A percentile compares a stretch with the other conserved stretches of the same genome.
Conservation (phyloP, 2,797 vertebrate species). For the Bradypodion ventrale region DNA sequence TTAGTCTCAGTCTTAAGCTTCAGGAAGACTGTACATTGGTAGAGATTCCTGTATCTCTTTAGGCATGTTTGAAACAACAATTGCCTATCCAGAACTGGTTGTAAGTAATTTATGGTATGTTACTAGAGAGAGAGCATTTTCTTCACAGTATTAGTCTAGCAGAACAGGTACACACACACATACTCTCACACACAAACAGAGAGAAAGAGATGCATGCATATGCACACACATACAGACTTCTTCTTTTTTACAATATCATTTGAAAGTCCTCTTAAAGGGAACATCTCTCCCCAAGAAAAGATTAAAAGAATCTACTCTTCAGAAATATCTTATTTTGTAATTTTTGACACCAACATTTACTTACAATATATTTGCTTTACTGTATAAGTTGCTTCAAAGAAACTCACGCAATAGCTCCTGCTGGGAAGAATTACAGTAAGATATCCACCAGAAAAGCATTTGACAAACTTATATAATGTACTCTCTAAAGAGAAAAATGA, state of each 20-base stretch:
- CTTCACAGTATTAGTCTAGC: neutral
- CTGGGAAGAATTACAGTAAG: neutral
- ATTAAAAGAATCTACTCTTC: neutral
- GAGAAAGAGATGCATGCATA: no score
- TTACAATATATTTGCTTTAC: constrained; percentile 6
- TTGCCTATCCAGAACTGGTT: neutral
- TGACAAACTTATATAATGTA: constrained; percentile 17
- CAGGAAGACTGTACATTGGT: no score
- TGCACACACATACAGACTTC: neutral
- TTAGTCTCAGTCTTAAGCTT: no score
- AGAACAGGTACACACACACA: neutral
- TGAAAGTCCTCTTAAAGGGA: constrained; percentile 4
- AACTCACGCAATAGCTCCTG: neutral
- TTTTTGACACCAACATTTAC: neutral
- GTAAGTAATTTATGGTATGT: neutral
- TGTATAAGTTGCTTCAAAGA: constrained; percentile 16
- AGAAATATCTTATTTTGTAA: constrained; percentile 17
- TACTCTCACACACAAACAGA: neutral
- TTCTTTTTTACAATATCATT: neutral
- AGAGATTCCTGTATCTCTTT: no score
- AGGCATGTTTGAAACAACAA: no score
- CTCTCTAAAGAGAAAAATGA: constrained; percentile 23
- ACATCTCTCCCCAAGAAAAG: constrained; percentile 5
- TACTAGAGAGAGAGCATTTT: neutral
- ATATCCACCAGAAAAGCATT: neutral